phyloP scores from a whole-genome alignment of 1,140 invertebrate species.

The Sipha flava region DNA sequence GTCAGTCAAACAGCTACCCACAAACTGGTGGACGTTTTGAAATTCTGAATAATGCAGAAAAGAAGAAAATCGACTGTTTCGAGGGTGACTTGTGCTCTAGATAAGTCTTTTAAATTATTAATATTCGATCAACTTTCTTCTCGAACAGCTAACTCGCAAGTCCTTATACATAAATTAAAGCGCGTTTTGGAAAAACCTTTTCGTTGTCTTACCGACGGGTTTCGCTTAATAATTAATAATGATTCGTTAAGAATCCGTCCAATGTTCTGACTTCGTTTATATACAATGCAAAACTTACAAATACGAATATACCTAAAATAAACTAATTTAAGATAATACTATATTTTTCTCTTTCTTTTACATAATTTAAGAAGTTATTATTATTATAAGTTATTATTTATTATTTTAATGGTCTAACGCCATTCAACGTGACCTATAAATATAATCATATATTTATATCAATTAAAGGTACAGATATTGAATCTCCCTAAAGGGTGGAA shows the following conservation, averaged over 20 bases:
- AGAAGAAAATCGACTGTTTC: background rate
- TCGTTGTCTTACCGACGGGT: background rate
- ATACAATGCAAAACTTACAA: too few relatives aligned
- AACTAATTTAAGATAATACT: too few relatives aligned
- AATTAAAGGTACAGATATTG: too few relatives aligned
- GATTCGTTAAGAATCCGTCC: background rate
- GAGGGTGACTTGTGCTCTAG: background rate
- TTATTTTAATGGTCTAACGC: too few relatives aligned
- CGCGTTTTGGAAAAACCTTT: background rate
- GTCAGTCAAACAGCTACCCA: background rate
- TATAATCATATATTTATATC: too few relatives aligned
- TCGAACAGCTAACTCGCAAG: background rate
- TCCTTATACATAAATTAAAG: background rate
- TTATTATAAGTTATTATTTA: too few relatives aligned
- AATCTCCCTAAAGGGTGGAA: too few relatives aligned
- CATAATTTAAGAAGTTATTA: too few relatives aligned
- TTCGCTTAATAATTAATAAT: background rate
- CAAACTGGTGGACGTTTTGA: background rate
- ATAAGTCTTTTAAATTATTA: constrained; percentile 11
- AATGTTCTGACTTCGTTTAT: too few relatives aligned
- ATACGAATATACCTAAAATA: too few relatives aligned
- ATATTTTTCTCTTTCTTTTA: too few relatives aligned
- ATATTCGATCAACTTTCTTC: background rate
- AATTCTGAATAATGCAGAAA: background rate
- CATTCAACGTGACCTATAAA: too few relatives aligned